phyloP scores from a whole-genome alignment of 1,140 invertebrate species.

The Musca vetustissima region DNA sequence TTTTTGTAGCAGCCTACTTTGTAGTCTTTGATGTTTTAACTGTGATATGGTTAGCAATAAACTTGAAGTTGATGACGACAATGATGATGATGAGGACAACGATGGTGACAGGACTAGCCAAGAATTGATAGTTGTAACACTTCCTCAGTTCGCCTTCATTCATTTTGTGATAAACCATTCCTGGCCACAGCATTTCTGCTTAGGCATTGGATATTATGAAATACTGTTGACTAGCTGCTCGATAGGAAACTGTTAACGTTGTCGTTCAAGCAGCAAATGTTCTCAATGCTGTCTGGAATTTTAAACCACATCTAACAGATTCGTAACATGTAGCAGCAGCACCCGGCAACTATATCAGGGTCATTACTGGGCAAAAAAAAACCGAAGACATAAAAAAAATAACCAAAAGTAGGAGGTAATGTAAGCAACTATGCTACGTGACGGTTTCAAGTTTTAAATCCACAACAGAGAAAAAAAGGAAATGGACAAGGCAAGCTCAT shows the following conservation, averaged over 20 bases:
- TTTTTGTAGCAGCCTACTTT: neutral
- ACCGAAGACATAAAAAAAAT: too few relatives aligned
- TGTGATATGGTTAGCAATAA: conserved; percentile 16
- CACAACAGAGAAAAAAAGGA: too few relatives aligned
- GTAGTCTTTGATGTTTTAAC: conserved; percentile 13
- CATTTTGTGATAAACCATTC: neutral
- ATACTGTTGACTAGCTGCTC: neutral
- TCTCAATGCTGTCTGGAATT: neutral
- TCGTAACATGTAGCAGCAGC: too few relatives aligned
- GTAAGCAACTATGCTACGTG: too few relatives aligned
- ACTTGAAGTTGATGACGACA: neutral
- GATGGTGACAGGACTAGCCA: too few relatives aligned
- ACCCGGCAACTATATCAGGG: too few relatives aligned
- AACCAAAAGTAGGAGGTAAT: too few relatives aligned
- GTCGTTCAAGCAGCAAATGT: conserved; percentile 17
- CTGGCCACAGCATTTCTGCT: neutral
- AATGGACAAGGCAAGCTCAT: too few relatives aligned
- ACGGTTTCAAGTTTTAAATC: too few relatives aligned
- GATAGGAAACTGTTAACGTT: conserved; percentile 18
- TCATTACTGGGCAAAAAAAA: too few relatives aligned
- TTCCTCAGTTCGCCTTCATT: too few relatives aligned
- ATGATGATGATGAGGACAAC: neutral
- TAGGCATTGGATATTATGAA: neutral
- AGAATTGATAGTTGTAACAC: too few relatives aligned
- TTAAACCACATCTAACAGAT: neutral